phyloP scores from a whole-genome alignment of 2,888 invertebrate genomes.

The Nasonia oneida region DNA sequence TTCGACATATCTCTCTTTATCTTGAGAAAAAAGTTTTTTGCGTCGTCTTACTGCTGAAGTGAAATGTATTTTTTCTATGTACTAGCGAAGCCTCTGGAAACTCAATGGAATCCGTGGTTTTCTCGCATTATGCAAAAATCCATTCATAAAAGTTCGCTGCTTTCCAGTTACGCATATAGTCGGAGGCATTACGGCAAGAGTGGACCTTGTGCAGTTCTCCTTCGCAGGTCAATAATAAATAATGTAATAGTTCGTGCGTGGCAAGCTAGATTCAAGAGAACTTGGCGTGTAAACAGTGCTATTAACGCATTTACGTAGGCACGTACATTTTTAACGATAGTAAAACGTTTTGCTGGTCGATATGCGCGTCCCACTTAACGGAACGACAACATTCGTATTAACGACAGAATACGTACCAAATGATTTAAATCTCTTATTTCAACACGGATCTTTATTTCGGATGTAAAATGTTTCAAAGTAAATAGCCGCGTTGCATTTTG shows the following conservation, averaged over 20 bases:
- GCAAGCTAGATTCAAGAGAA: neutral
- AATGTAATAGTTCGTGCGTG: neutral
- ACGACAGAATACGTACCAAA: neutral
- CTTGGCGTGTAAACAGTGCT: neutral
- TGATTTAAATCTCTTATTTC: neutral
- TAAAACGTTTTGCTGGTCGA: neutral
- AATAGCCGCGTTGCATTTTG: neutral
- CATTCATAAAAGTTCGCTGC: slow-evolving; percentile 10
- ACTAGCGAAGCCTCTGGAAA: neutral
- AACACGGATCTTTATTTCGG: no score
- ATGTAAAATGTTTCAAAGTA: no score
- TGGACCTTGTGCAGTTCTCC: neutral
- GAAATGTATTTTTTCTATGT: neutral
- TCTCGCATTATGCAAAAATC: neutral
- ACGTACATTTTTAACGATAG: neutral
- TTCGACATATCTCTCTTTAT: neutral
- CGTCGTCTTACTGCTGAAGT: neutral
- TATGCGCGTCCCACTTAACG: neutral
- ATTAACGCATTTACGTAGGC: neutral
- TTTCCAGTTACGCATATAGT: neutral
- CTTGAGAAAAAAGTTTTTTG: neutral
- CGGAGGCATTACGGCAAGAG: neutral
- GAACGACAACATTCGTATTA: neutral
- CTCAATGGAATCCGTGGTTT: neutral
- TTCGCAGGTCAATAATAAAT: slow-evolving; percentile 6